phyloP scores from a whole-genome alignment of 2,797 vertebrate species.

The Sebastes alutus region DNA sequence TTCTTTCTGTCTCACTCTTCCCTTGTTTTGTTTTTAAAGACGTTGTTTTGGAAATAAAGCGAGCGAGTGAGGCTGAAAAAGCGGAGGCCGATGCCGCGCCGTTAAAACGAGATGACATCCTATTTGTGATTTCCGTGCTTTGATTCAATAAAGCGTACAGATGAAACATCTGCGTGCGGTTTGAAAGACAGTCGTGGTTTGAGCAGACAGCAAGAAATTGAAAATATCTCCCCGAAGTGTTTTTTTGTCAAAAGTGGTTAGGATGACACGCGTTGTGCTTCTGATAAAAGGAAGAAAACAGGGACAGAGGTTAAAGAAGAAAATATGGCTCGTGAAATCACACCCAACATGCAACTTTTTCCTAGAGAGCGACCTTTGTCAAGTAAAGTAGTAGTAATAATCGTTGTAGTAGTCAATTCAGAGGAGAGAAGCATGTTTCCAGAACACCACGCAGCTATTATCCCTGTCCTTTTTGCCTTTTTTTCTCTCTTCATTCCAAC shows the following conservation, averaged over 20 bases:
- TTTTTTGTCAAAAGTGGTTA: conserved; percentile 47
- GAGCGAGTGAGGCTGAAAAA: conserved; percentile 1
- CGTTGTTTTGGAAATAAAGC: neutral
- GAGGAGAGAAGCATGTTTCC: conserved; percentile 56
- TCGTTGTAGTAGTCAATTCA: conserved; percentile 47
- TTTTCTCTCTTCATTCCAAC: conserved; percentile 54
- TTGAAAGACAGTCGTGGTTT: conserved; percentile 28
- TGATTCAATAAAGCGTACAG: conserved; percentile 3
- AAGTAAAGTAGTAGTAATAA: conserved; percentile 50
- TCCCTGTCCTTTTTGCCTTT: conserved; percentile 61
- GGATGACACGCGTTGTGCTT: conserved; percentile 41
- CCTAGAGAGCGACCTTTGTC: conserved; percentile 54
- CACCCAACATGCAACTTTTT: conserved; percentile 29
- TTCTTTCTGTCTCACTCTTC: conserved; percentile 26
- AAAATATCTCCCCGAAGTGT: conserved; percentile 41
- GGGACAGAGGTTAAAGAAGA: conserved; percentile 33
- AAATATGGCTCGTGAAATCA: conserved; percentile 37
- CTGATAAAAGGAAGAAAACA: conserved; percentile 39
- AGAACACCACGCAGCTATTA: conserved; percentile 61
- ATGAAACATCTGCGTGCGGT: conserved; percentile 30
- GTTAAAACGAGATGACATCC: neutral
- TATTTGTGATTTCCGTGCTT: conserved; percentile 16
- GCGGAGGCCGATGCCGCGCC: neutral
- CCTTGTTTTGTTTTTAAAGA: conserved; percentile 14
- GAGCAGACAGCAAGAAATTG: conserved; percentile 25